These are phyloP conservation scores for Cydia splendana DNA, from an alignment of 1,140 invertebrate species.

Conservation along the genomic window DNA sequence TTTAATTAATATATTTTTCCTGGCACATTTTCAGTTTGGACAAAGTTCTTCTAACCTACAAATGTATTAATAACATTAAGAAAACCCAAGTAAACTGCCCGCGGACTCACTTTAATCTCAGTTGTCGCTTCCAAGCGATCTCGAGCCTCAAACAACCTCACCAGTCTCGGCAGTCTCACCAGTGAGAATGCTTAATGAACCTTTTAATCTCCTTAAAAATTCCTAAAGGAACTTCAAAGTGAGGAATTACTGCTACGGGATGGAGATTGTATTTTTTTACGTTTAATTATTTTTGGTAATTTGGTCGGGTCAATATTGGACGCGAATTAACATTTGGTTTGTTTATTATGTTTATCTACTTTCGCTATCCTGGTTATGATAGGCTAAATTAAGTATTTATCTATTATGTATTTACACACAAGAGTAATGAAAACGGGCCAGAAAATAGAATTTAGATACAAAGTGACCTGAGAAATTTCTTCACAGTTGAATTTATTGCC, in stretches of 20 bases:
- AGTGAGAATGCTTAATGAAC: constrained; percentile 73
- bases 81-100: constrained; percentile 39
- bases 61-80: constrained; percentile 28
- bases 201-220: constrained; percentile 72
- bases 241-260: constrained; percentile 45
- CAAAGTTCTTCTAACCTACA: constrained; percentile 34
- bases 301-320: constrained; percentile 17
- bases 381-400: neutral
- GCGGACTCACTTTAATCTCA: constrained; percentile 64
- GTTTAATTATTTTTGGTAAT: constrained; percentile 39
- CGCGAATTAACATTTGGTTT: neutral
- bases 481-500: too few species aligned
- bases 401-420: neutral
- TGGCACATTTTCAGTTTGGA: constrained; percentile 38
- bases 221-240: constrained; percentile 65
- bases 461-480: too few species aligned
- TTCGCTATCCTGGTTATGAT: neutral
- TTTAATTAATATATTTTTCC: constrained; percentile 38
- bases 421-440: too few species aligned
- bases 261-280: constrained; percentile 41
- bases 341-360: neutral
- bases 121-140: constrained; percentile 57
- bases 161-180: constrained; percentile 33
- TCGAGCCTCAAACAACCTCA: neutral
- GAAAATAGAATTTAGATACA: too few species aligned